A percentile compares a stretch with the other conserved stretches of the same genome.
phyloP scores from a whole-genome alignment of 2,888 invertebrate genomes.

The Trichacis sp. region DNA sequence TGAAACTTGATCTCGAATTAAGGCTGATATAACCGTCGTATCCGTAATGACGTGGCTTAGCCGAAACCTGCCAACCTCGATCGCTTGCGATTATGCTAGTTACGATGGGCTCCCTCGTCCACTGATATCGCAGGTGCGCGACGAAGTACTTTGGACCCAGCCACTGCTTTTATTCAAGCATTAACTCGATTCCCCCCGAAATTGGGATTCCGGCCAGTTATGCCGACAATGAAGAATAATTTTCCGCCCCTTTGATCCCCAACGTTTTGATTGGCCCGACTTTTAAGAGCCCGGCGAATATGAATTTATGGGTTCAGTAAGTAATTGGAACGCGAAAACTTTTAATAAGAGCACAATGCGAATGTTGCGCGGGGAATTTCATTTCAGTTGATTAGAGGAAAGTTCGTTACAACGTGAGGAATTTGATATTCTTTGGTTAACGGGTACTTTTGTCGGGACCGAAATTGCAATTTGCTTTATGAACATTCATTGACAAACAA shows the following conservation, averaged over 20 bases:
- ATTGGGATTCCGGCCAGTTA: slow-evolving; percentile 54
- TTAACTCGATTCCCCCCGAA: slow-evolving; percentile 59
- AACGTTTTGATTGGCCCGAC: too few relatives aligned
- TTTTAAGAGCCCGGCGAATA: too few relatives aligned
- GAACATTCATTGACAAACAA: background rate
- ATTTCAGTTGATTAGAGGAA: slow-evolving; percentile 2
- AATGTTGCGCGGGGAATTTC: slow-evolving; percentile 1
- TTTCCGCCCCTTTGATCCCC: slow-evolving; percentile 36
- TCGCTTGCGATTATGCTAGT: slow-evolving; percentile 41
- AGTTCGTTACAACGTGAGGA: background rate
- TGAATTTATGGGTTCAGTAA: too few relatives aligned
- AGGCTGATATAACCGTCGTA: slow-evolving; percentile 38
- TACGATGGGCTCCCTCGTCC: slow-evolving; percentile 33
- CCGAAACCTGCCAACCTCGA: slow-evolving; percentile 34
- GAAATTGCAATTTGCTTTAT: background rate
- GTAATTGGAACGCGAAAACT: background rate
- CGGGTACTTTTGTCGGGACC: background rate
- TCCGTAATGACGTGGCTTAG: slow-evolving; percentile 39
- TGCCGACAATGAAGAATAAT: slow-evolving; percentile 50
- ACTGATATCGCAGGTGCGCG: slow-evolving; percentile 36
- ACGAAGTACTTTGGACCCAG: slow-evolving; percentile 24
- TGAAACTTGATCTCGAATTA: slow-evolving; percentile 39
- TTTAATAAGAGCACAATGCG: background rate
- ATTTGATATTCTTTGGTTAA: background rate
- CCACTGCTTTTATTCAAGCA: slow-evolving; percentile 44